Conservation (phyloP, 2,888 invertebrate genomes). For the Aphidoletes aphidimyza region DNA sequence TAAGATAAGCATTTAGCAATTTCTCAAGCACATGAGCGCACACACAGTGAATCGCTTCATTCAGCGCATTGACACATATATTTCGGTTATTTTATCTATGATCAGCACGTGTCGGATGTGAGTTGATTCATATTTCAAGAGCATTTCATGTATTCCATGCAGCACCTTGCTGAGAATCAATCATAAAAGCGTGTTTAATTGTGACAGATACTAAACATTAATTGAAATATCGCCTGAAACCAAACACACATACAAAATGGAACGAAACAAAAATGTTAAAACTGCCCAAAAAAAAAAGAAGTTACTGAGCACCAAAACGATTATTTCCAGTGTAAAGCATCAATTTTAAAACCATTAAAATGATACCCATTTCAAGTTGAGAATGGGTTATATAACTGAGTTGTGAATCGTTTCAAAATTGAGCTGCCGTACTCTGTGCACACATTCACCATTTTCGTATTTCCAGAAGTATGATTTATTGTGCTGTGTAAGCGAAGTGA, state of each 20-base stretch:
- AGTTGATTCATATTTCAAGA: background rate
- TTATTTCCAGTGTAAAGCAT: background rate
- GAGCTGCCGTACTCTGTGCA: background rate
- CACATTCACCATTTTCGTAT: background rate
- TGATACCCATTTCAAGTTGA: constrained; percentile 30
- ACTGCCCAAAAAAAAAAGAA: background rate
- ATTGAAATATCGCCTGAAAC: constrained; percentile 24
- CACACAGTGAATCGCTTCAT: too few species aligned
- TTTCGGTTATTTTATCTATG: background rate
- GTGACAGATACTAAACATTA: constrained; percentile 11
- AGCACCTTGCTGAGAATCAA: constrained; percentile 3
- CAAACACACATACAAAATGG: background rate
- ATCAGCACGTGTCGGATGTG: constrained; percentile 15
- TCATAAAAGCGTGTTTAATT: constrained; percentile 10
- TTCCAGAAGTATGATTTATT: constrained; percentile 22
- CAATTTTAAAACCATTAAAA: constrained; percentile 43
- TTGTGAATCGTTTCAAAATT: constrained; percentile 41
- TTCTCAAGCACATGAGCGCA: too few species aligned
- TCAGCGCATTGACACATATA: too few species aligned
- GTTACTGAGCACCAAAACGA: background rate
- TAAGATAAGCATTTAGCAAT: too few species aligned
- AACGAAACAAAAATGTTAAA: background rate
- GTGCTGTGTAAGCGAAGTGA: constrained; percentile 19
- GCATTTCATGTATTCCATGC: background rate
- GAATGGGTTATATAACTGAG: constrained; percentile 29